Percentiles rank a stretch among this genome's conserved stretches.
Conservation (phyloP, 2,888 invertebrate species). For the Acronicta aceris region DNA sequence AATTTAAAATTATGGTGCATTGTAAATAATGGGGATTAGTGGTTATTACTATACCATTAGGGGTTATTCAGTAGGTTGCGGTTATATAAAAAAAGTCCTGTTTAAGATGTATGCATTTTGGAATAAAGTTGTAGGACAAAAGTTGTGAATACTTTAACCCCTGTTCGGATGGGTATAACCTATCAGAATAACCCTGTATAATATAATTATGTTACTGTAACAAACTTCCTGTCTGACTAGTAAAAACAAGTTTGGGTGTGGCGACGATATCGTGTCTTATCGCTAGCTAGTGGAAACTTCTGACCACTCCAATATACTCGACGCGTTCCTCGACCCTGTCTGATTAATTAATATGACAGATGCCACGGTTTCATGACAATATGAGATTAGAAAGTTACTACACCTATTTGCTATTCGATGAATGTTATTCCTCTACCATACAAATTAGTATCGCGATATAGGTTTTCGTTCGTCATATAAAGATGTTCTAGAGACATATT, state of each 20-base stretch:
- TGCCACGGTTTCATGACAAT: constrained; percentile 46
- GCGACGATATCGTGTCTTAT: constrained; percentile 67
- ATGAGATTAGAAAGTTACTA: constrained; percentile 43
- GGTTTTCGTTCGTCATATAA: constrained; percentile 14
- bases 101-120: too few relatives aligned
- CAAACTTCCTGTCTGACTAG: constrained; percentile 57
- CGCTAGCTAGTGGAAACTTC: constrained; percentile 79
- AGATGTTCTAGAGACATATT: constrained; percentile 21
- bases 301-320: constrained; percentile 66
- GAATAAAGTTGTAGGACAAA: too few relatives aligned
- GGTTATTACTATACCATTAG: too few relatives aligned
- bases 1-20: constrained; percentile 23
- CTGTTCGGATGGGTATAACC: too few relatives aligned
- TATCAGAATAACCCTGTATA: too few relatives aligned
- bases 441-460: constrained; percentile 6
- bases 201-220: constrained; percentile 24
- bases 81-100: too few relatives aligned
- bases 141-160: too few relatives aligned
- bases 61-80: too few relatives aligned
- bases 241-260: constrained; percentile 68
- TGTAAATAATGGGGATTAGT: neutral
- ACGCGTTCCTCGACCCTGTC: constrained; percentile 55
- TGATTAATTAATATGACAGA: constrained; percentile 59
- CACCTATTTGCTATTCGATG: constrained; percentile 13
- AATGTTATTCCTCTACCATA: constrained; percentile 5